Base-by-base conservation (phyloP, 2,888 invertebrate genomes). In the Adelphocoris suturalis region DNA sequence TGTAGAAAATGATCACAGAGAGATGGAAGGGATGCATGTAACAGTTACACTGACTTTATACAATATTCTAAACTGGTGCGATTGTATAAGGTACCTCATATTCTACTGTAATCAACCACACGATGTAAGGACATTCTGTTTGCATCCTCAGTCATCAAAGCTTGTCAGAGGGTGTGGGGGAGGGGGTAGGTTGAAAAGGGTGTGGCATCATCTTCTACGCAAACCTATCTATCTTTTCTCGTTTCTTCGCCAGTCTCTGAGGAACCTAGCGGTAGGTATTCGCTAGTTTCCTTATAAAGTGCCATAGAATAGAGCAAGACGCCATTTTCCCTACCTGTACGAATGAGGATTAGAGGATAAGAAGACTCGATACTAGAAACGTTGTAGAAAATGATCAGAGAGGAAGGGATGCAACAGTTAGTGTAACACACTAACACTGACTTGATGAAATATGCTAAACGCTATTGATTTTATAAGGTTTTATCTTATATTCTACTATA, bases 201-300 rank as follows among this genome's bases (percentile, higher is more conserved):
- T 68, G 68, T 68, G 68, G 68, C 68, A 23, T 23, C 23, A 27
- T 11, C 23, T 13, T 12, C 27, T 23, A 68, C 68, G 9, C n/a
- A 68, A 68, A 23, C 11, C n/a, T n/a, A n/a, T n/a, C n/a, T n/a
- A n/a, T n/a, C n/a, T n/a, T 16, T 3, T 7, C 2, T 16, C 61
- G 9, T 19, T 19, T 23, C 19, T 61, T 11, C 9, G n/a, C 61
- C 19, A 61, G 7, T 23, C 4, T 4, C 61, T 61, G n/a, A 5
- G 19, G 19, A 11, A 61, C 61, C n/a, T 19, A 61, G 61, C 61
- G 61, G 61, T 61, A 61, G 61, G 61, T 61, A 61, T 61, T 61
- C 61, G 3, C 61, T 23, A 61, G 61, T 61, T 61, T 61, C 61
- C 61, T 61, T 61, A 61, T 61, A n/a, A n/a, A 61, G 61, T 19